Base-by-base conservation (phyloP, 92 coral and sea anemone species). In the Phenganax stokvisi region DNA sequence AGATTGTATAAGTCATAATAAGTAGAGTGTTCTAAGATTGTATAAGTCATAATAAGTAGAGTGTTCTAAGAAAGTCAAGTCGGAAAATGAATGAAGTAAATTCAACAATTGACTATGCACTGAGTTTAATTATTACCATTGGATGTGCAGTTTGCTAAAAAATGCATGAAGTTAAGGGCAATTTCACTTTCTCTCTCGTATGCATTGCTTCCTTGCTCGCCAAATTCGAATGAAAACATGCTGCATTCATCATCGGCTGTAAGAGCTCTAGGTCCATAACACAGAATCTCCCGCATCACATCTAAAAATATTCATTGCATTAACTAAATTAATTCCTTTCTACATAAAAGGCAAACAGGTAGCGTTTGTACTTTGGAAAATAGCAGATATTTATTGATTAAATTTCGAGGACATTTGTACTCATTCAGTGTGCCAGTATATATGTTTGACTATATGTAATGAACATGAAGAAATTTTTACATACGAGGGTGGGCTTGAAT, bases 161-260 rank as follows among this genome's bases (percentile, higher is more conserved):
- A 72, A 25, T 72, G 77, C 77, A 72, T 72, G 11, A 72, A 72
- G 58, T 72, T 72, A 72, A 72, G 57, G 56, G 77, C 77, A 25
- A 72, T 52, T 13, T 9, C 77, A 72, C 51, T 29, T 72, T 72
- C 77, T 54, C 20, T 72, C 8, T 72, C 77, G 16, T 51, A 72
- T 7, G 77, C 16, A 52, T 72, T 72, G 17, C 77, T 72, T 72
- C 77, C 77, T 72, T 72, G 51, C 13, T 51, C 57, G 44, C 17
- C 1, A 54, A 72, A 72, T 25, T 72, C 57, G 59, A 72, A 72
- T 20, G 77, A 10, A 52, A 72, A 72, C 59, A 72, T 51, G 17
- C 59, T 72, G 31, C 44, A 29, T 6, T 44, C 59, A 7, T 52
- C 58, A 72, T 72, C 77, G 17, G 77, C 77, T 13, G 77, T 72